Evolutionary conservation across 2,113 vertebrate species (phyloP).

Genomic region (Aldabrachelys gigantea): DNA sequence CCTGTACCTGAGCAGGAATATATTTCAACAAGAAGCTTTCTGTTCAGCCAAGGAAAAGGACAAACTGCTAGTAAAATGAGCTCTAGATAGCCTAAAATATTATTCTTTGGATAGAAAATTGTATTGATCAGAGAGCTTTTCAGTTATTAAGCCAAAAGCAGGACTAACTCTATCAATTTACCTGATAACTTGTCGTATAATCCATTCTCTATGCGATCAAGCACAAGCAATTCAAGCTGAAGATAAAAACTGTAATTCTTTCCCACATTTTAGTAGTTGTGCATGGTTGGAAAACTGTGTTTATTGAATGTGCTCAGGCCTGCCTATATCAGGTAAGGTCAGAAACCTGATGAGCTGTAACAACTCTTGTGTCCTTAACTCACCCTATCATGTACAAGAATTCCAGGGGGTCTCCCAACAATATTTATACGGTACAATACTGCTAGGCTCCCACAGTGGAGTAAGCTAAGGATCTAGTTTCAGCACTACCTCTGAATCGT

Average conservation of each 20-base stretch:
- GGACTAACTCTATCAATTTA: neutral
- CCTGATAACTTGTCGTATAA: neutral
- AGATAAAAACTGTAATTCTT: neutral
- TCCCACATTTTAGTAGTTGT: neutral
- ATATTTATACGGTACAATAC: neutral
- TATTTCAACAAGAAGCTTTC: too few relatives aligned
- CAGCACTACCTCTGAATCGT: neutral
- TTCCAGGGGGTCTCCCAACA: neutral
- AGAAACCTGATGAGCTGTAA: neutral
- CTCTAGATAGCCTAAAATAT: neutral
- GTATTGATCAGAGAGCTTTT: neutral
- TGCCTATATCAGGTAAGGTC: neutral
- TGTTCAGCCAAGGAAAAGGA: neutral
- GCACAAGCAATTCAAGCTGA: neutral
- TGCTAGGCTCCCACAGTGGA: neutral
- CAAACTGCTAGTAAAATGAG: neutral
- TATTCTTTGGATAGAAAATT: neutral
- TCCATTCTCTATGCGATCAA: neutral
- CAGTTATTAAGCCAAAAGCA: neutral
- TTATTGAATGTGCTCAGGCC: neutral
- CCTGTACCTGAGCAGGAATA: neutral
- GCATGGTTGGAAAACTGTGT: neutral
- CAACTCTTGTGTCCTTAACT: neutral
- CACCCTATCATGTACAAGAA: neutral
- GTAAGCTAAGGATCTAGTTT: neutral